Evolutionary conservation across 2,888 invertebrate genomes (phyloP).

Genomic region (Carabus problematicus): DNA sequence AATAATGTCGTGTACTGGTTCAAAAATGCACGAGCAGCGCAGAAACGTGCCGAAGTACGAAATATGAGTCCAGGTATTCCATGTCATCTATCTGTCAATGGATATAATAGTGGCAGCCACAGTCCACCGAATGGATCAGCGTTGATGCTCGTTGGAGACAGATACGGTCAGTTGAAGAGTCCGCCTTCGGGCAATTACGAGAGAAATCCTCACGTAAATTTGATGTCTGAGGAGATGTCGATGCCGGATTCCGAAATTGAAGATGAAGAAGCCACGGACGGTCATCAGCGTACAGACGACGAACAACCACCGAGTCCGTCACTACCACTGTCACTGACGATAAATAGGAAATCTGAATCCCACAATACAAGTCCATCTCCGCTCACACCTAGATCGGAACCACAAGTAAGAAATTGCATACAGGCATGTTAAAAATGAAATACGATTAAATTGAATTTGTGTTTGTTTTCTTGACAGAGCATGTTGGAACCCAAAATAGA

Average conservation of each 20-base stretch:
- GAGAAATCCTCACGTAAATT: constrained; percentile 62
- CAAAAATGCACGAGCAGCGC: constrained; percentile 95
- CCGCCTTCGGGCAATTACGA: constrained; percentile 65
- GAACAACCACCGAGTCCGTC: constrained; percentile 72
- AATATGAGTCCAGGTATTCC: constrained; percentile 65
- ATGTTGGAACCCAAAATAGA: constrained; percentile 51
- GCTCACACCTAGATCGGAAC: constrained; percentile 47
- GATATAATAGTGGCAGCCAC: constrained; percentile 70
- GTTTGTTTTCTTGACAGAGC: constrained; percentile 25
- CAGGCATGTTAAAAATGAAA: not conserved
- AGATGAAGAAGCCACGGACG: constrained; percentile 67
- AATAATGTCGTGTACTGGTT: constrained; percentile 98
- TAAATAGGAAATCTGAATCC: constrained; percentile 65
- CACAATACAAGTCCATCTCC: constrained; percentile 63
- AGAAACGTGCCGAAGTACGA: constrained; percentile 87
- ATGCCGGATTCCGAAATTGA: constrained; percentile 73
- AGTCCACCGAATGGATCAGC: constrained; percentile 70
- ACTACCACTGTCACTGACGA: constrained; percentile 74
- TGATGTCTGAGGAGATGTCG: constrained; percentile 73
- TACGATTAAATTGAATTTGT: constrained; percentile 6
- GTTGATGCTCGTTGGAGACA: constrained; percentile 64
- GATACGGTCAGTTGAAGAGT: constrained; percentile 68
- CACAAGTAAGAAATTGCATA: constrained; percentile 22
- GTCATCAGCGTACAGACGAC: constrained; percentile 57
- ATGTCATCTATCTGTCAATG: constrained; percentile 69